Evolutionary conservation across 2,113 vertebrate species (phyloP), one percentile per base, ranked within the genome.

Genomic region (Argyrosomus japonicus): DNA sequence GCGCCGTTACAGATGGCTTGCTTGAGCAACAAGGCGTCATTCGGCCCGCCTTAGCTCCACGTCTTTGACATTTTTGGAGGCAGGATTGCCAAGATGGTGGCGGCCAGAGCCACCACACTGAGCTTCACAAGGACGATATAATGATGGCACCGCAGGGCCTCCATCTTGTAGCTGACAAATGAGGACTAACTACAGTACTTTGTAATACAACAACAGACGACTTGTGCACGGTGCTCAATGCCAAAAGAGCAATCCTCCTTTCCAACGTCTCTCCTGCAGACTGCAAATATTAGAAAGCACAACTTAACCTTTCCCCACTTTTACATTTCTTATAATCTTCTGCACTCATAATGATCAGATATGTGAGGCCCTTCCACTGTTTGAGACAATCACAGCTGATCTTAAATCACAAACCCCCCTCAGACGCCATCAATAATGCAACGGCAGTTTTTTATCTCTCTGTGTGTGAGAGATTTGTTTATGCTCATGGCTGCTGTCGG

Each of bases 391-490:
- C 29, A 21, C 53, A 6, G 47, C 18, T 63, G 43, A 68, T 75
- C 60, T 62, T 63, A 45, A 72, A 84, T 71, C 63, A 50, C 64
- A 61, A 23, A 47, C 43, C 8, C 57, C 23, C 75, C 61, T 73
- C 68, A 68, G 72, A 79, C 11, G 12, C 23, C 45, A 93, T 95
- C 80, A 93, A 93, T 93, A 92, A 94, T 94, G 85, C 83, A 95
- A 40, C 57, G 76, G 76, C 79, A 76, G 60, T 8, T 60, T 79
- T 79, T 75, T 40, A 8, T 40, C 32, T 19, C 2, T 48, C 32
- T 12, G 40, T 25, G 0, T 51, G 51, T 58, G n/a, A 25, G 18
- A 47, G 89, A 88, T 93, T 83, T 94, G 91, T 94, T 93, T 88
- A 90, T 81, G 94, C 93, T 93, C 57, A 56, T 92, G 87, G 92